Evolutionary conservation across 2,113 vertebrate species (phyloP).

Genomic region (Grallaria varia): DNA sequence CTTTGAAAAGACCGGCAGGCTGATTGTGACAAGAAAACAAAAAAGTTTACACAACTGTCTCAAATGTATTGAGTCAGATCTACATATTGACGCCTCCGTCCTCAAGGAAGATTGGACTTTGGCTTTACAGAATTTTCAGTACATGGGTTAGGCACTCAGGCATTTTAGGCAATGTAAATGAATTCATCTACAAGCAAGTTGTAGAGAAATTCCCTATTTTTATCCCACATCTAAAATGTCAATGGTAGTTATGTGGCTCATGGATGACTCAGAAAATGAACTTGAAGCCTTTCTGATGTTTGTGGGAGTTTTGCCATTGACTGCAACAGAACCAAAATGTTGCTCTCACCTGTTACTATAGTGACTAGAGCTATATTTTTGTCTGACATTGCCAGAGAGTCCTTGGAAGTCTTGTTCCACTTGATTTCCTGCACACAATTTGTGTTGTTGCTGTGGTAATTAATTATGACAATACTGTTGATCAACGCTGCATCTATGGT

Average conservation of each 20-base stretch:
- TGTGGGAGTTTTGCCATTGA: constrained; percentile 3
- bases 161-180: background rate
- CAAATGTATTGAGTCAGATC: background rate
- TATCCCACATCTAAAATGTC: background rate
- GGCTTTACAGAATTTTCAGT: background rate
- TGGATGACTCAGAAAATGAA: background rate
- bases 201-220: background rate
- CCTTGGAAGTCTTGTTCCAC: constrained; percentile 38
- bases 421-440: constrained; percentile 27
- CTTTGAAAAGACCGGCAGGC: background rate
- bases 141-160: background rate
- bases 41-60: background rate
- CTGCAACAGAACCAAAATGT: background rate
- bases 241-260: background rate
- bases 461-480: constrained; percentile 3
- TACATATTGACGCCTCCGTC: background rate
- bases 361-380: constrained; percentile 27
- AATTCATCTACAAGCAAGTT: background rate
- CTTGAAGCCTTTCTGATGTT: background rate
- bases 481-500: background rate
- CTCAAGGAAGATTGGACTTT: background rate
- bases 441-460: background rate
- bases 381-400: constrained; percentile 13
- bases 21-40: background rate
- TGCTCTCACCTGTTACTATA: constrained; percentile 16